phyloP scores from a whole-genome alignment of 2,888 invertebrate species.

The Meteorus colon region DNA sequence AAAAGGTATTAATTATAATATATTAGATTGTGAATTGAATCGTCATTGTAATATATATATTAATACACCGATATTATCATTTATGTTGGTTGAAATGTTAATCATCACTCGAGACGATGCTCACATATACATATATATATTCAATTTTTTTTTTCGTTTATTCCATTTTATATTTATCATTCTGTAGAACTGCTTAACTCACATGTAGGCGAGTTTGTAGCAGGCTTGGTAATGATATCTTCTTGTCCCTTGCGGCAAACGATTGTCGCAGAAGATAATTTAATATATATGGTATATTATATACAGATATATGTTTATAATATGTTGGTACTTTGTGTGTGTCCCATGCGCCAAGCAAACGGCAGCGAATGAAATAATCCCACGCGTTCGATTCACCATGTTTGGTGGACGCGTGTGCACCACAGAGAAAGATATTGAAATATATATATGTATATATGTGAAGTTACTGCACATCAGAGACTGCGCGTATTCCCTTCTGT shows the following conservation, averaged over 20 bases:
- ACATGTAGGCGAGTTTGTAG: constrained; percentile 7
- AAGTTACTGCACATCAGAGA: not conserved
- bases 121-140: not conserved
- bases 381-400: constrained; percentile 48
- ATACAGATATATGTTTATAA: constrained; percentile 9
- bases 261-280: constrained; percentile 51
- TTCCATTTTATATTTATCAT: constrained; percentile 7
- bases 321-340: constrained; percentile 19
- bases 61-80: not conserved
- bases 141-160: too few relatives aligned
- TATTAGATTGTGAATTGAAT: not conserved
- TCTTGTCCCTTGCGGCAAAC: constrained; percentile 37
- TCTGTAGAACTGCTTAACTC: constrained; percentile 10
- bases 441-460: constrained; percentile 14
- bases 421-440: constrained; percentile 12
- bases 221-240: constrained; percentile 42
- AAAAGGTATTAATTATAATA: not conserved
- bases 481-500: not conserved
- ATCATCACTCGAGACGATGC: not conserved
- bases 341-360: constrained; percentile 39
- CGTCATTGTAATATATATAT: not conserved
- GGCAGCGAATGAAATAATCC: constrained; percentile 49
- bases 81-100: not conserved
- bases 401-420: constrained; percentile 49
- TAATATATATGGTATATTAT: constrained; percentile 38